Base-by-base conservation (phyloP, 2,888 invertebrate genomes). In the Vanessa cardui region DNA sequence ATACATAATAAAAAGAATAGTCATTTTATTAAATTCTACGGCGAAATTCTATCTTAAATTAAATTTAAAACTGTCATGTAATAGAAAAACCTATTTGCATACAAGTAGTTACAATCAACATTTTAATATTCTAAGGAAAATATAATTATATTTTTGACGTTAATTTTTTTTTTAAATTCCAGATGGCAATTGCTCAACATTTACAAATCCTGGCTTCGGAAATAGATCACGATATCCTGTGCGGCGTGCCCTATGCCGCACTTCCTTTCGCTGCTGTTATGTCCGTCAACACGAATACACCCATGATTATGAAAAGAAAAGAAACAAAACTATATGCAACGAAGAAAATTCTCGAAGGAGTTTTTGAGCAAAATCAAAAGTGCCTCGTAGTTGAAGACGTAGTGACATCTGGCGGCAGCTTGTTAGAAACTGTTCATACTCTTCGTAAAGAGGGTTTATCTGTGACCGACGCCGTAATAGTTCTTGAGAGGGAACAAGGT, bases 161-260 rank as follows among this genome's bases (percentile, higher is more conserved):
- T 5, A 31, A 31, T 0, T 54, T 46, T 59, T 64, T 62, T 58
- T 69, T 67, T 3, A 3, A 50, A 71, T 83, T 77, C 68, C 86
- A 91, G 91, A 79, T 83, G 77, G 84, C 89, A 44, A 84, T 91
- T 61, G 82, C 88, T 1, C 73, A 80, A 64, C 86, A 88, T 64
- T 77, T 92, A 31, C 82, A 87, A 68, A 77, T 77, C 8, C 70
- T 91, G 33, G 84, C 90, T 2, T 76, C 77, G 0, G 82, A 82
- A 72, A 84, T 89, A 71, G 70, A 80, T 52, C 93, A 94, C 74
- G 95, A 96, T 73, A 94, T 96, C 65, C 90, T 99, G n/a, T 99
- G 99, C 85, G 99, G 99, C 16, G 99, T 99, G 0, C 99, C 99
- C 0, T 99, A 99, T 82, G 99, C 99, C 9, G 99, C 99, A 1